Evolutionary conservation across 2,888 invertebrate genomes (phyloP).

Genomic region (Acheta domesticus): DNA sequence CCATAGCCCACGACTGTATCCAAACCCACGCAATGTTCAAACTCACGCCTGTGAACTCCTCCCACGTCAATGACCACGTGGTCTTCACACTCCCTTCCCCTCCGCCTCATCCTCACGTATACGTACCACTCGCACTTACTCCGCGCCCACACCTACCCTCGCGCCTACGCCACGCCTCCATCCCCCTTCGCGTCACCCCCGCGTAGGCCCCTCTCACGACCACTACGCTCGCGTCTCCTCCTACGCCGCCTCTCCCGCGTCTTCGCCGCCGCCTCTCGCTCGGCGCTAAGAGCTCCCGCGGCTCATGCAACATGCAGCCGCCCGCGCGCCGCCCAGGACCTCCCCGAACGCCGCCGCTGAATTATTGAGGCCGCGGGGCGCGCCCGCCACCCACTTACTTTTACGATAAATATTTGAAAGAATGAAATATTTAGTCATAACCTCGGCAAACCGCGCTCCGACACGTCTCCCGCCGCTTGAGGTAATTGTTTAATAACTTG

Average conservation of each 20-base stretch:
- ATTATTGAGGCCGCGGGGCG: background rate
- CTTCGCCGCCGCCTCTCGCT: background rate
- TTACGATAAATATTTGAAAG: background rate
- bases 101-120: too few species aligned
- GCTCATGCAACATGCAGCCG: conserved; percentile 8
- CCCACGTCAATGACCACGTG: too few species aligned
- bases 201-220: too few species aligned
- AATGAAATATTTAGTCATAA: background rate
- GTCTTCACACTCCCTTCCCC: too few species aligned
- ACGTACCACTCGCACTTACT: too few species aligned
- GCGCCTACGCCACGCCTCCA: too few species aligned
- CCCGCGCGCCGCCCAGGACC: background rate
- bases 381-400: background rate
- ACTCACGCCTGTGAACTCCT: too few species aligned
- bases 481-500: conserved; percentile 9
- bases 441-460: background rate
- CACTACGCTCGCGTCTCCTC: too few species aligned
- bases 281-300: background rate
- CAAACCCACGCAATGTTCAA: too few species aligned
- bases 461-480: background rate
- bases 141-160: too few species aligned
- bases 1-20: too few species aligned
- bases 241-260: background rate
- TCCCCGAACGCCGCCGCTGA: background rate
- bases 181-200: too few species aligned